Conservation (phyloP, 2,113 vertebrate genomes). For the Aythya baeri region DNA sequence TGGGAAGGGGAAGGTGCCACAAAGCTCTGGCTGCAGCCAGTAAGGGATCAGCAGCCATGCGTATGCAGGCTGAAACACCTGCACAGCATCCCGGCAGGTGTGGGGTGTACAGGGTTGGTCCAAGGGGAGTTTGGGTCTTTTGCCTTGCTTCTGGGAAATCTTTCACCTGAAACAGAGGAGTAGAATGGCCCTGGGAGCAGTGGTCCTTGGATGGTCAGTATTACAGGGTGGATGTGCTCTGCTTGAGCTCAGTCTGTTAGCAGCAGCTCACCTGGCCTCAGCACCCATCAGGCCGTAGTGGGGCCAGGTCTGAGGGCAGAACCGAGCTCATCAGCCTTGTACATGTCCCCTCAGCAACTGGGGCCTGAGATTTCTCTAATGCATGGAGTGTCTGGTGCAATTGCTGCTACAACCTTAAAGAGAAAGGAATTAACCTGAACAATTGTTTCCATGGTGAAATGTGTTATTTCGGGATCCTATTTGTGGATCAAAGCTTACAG, state of each 20-base stretch:
- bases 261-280: background rate
- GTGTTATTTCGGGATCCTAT: slow-evolving; percentile 14
- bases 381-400: background rate
- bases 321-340: background rate
- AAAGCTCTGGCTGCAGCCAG: rapidly evolving
- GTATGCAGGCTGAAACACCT: rapidly evolving
- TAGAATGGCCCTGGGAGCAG: background rate
- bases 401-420: background rate
- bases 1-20: no score
- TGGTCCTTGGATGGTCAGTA: rapidly evolving
- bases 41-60: rapidly evolving
- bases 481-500: slow-evolving; percentile 11
- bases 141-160: background rate
- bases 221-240: background rate
- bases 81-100: rapidly evolving
- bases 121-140: background rate
- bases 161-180: background rate
- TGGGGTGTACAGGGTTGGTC: background rate
- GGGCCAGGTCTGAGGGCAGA: background rate
- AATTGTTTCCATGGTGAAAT: slow-evolving; percentile 64
- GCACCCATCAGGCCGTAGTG: background rate
- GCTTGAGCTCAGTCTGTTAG: background rate
- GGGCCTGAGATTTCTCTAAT: background rate
- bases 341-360: background rate
- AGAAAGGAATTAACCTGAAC: slow-evolving; percentile 19